Percentiles rank a stretch among this genome's conserved stretches.
These are phyloP conservation scores for Loripinus fragilis DNA, from an alignment of 2,888 invertebrate genomes.

Conservation along the genomic window DNA sequence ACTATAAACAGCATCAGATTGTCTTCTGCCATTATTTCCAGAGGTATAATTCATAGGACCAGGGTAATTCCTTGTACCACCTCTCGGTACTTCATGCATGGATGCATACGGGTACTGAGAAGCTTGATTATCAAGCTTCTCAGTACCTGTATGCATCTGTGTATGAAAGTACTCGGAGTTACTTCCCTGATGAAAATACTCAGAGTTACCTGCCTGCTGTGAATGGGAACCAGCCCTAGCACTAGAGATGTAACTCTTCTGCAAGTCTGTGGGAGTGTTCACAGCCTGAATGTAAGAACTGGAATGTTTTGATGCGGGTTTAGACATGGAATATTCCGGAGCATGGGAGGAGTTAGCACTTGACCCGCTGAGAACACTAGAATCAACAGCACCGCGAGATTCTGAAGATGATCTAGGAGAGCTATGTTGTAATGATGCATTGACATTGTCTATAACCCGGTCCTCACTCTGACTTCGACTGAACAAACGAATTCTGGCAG, in stretches of 20 bases:
- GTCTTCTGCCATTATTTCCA: neutral
- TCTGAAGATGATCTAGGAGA: conserved; percentile 44
- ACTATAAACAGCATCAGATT: conserved; percentile 38
- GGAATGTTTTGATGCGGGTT: neutral
- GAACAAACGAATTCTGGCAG: conserved; percentile 18
- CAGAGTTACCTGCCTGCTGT: conserved; percentile 4
- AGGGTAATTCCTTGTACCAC: neutral
- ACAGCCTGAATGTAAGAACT: no score
- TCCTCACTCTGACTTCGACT: conserved; percentile 41
- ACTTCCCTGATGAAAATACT: no score
- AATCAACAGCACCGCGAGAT: conserved; percentile 30
- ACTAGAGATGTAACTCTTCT: neutral
- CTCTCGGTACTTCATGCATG: conserved; percentile 28
- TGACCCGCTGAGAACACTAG: conserved; percentile 29
- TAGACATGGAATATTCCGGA: neutral
- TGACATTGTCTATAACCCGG: conserved; percentile 16
- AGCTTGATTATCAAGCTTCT: no score
- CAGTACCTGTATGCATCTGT: conserved; percentile 31
- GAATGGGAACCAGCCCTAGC: conserved; percentile 1
- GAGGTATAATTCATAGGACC: neutral
- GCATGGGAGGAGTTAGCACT: conserved; percentile 17
- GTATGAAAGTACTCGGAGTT: no score
- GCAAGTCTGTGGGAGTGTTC: neutral
- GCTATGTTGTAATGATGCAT: conserved; percentile 7
- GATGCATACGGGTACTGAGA: conserved; percentile 34